Conservation (phyloP, 2,797 vertebrate species). For the Miichthys miiuy region DNA sequence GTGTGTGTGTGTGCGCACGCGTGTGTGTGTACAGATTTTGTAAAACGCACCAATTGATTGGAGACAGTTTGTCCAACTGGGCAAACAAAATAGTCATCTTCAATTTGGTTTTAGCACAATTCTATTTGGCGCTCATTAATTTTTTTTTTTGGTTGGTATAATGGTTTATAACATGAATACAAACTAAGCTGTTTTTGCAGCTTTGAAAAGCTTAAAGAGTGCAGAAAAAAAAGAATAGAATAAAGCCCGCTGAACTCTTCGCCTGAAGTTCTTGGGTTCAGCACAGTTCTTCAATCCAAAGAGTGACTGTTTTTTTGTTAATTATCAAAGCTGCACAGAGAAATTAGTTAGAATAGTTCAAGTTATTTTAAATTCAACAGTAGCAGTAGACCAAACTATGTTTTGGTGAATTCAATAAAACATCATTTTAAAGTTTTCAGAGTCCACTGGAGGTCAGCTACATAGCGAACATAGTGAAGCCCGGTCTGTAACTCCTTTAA, state of each 20-base stretch:
- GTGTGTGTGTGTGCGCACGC: neutral
- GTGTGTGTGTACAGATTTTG: constrained; percentile 16
- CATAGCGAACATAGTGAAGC: neutral
- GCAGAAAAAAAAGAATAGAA: neutral
- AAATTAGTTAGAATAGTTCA: neutral
- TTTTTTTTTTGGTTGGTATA: neutral
- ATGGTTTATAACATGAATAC: neutral
- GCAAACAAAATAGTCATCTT: neutral
- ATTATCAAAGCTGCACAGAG: neutral
- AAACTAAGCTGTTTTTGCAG: neutral
- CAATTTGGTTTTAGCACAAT: neutral
- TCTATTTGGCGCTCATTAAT: neutral
- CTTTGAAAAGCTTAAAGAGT: neutral
- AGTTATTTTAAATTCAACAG: neutral
- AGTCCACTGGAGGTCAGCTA: neutral
- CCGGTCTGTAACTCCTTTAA: neutral
- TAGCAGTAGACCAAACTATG: neutral
- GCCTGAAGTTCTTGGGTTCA: constrained; percentile 14
- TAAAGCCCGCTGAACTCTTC: neutral
- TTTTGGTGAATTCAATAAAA: constrained; percentile 3
- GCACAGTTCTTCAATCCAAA: neutral
- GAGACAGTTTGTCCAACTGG: constrained; percentile 2
- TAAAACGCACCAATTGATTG: constrained; percentile 10
- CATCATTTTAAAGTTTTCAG: neutral
- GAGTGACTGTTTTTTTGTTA: neutral